These are phyloP conservation scores for Pseudopleuronectes americanus DNA, from an alignment of 2,797 vertebrate species.

Conservation along the genomic window DNA sequence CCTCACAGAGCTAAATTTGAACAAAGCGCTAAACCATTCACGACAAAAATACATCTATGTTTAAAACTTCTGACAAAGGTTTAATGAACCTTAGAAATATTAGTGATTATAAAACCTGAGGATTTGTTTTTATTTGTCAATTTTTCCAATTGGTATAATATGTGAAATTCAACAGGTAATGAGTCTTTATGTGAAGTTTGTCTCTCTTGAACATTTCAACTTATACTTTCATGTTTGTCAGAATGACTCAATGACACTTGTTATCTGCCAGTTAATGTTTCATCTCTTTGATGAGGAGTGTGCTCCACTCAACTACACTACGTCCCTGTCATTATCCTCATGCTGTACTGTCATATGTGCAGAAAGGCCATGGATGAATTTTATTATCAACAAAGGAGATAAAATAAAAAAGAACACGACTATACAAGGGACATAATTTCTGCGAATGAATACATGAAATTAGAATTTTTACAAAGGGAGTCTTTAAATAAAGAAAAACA, in stretches of 20 bases:
- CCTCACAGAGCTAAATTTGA: constrained; percentile 80
- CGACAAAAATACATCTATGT: constrained; percentile 1
- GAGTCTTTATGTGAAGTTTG: constrained; percentile 4
- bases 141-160: constrained; percentile 16
- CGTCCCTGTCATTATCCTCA: constrained; percentile 21
- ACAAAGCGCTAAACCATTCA: constrained; percentile 11
- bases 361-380: constrained; percentile 4
- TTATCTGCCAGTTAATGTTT: constrained; percentile 69
- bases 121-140: constrained; percentile 9
- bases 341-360: constrained; percentile 12
- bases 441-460: constrained; percentile 12
- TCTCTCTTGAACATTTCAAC: constrained; percentile 25
- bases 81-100: constrained; percentile 11
- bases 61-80: not conserved
- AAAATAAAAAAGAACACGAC: constrained; percentile 21
- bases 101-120: constrained; percentile 8
- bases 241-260: constrained; percentile 25
- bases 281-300: constrained; percentile 32
- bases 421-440: not conserved
- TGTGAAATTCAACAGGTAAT: constrained; percentile 14
- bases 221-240: constrained; percentile 14
- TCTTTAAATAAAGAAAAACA: not conserved
- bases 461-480: not conserved
- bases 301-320: constrained; percentile 7
- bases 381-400: not conserved